A percentile compares a stretch with the other conserved stretches of the same genome.
phyloP scores from a whole-genome alignment of 92 coral and sea anemone species.

The Actinernus sp. region DNA sequence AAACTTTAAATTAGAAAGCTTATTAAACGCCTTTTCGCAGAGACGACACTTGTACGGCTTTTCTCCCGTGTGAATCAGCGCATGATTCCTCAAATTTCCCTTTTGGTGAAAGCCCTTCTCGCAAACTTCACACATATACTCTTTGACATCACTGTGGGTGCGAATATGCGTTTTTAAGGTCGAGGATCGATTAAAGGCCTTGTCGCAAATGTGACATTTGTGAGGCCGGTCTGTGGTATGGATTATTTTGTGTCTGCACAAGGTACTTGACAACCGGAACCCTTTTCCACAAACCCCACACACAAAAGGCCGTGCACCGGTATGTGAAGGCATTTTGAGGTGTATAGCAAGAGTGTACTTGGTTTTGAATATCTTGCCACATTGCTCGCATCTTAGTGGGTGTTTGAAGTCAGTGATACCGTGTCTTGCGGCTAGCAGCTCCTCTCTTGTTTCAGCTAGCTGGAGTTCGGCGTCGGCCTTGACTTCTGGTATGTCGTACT shows the following conservation, averaged over 20 bases:
- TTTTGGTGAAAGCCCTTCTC: constrained; percentile 94
- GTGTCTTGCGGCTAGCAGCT: constrained; percentile 5
- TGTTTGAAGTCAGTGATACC: constrained; percentile 36
- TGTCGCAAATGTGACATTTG: constrained; percentile 81
- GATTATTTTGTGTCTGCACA: constrained; percentile 90
- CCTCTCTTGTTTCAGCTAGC: constrained; percentile 11
- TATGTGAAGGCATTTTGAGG: constrained; percentile 89
- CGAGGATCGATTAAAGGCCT: constrained; percentile 90
- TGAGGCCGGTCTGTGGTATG: constrained; percentile 88
- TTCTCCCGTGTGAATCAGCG: constrained; percentile 88
- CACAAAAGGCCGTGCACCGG: constrained; percentile 86
- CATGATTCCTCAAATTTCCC: constrained; percentile 88
- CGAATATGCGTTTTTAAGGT: constrained; percentile 89
- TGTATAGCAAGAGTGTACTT: constrained; percentile 90
- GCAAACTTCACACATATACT: constrained; percentile 78
- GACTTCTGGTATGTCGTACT: not conserved
- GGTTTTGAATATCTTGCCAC: constrained; percentile 87
- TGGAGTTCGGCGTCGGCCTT: constrained; percentile 2
- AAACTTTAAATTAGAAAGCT: constrained; percentile 86
- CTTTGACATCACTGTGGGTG: constrained; percentile 82
- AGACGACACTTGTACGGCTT: constrained; percentile 81
- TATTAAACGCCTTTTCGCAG: constrained; percentile 89
- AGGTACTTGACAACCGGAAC: constrained; percentile 84
- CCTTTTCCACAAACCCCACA: constrained; percentile 90
- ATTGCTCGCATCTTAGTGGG: constrained; percentile 80